These are phyloP conservation scores for Ctenicera cuprea DNA, from an alignment of 2,888 invertebrate species.

Conservation along the genomic window DNA sequence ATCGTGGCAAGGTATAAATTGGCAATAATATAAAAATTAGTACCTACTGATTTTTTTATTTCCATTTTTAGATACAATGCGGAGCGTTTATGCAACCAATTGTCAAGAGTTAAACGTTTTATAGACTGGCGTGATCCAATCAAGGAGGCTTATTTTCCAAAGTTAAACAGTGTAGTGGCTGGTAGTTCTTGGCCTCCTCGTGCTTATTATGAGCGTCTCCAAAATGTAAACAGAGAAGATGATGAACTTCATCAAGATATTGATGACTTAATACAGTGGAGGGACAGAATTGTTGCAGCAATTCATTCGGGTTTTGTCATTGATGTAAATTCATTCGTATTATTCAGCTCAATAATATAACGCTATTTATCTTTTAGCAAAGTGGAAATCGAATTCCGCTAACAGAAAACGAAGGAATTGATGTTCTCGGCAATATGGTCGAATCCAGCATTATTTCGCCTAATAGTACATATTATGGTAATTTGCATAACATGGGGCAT, in stretches of 20 bases:
- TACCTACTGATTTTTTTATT: background rate
- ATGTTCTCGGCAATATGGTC: conserved; percentile 86
- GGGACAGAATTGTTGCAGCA: conserved; percentile 82
- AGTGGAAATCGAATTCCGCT: conserved; percentile 75
- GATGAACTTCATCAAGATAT: conserved; percentile 82
- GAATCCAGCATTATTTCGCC: conserved; percentile 83
- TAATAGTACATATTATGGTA: conserved; percentile 84
- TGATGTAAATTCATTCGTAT: conserved; percentile 67
- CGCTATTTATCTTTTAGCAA: conserved; percentile 40
- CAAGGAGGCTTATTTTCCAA: conserved; percentile 88
- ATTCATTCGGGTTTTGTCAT: conserved; percentile 79
- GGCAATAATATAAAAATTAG: too few species aligned
- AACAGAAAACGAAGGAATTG: conserved; percentile 83
- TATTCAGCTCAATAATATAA: background rate
- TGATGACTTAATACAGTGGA: conserved; percentile 83
- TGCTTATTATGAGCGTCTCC: conserved; percentile 74
- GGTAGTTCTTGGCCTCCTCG: conserved; percentile 86
- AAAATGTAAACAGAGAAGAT: conserved; percentile 80
- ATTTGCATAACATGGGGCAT: conserved; percentile 89
- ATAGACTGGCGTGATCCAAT: conserved; percentile 82
- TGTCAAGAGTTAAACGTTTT: conserved; percentile 79
- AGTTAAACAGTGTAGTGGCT: conserved; percentile 85
- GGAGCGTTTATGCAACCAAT: conserved; percentile 84
- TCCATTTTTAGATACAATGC: conserved; percentile 88
- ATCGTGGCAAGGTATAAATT: too few species aligned